Conservation (phyloP, 2,888 invertebrate species). For the Nomada fucata region DNA sequence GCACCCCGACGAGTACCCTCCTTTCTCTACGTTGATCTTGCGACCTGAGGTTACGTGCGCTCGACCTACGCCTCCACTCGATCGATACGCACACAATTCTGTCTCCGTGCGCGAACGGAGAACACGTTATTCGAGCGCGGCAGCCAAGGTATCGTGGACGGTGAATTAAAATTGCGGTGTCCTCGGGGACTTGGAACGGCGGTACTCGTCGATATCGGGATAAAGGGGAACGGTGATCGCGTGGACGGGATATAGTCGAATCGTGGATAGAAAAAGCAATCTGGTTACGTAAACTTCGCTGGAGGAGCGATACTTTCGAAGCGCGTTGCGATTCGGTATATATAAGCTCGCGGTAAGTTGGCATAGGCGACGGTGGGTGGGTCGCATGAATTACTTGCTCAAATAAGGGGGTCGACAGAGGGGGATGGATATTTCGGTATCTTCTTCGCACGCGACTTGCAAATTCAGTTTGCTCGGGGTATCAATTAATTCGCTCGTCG, state of each 20-base stretch:
- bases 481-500: background rate
- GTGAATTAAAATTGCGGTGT: background rate
- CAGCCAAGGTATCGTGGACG: background rate
- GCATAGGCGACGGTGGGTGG: background rate
- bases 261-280: background rate
- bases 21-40: conserved; percentile 50
- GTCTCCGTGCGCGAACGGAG: background rate
- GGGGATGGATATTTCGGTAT: background rate
- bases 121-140: background rate
- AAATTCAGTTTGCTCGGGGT: background rate
- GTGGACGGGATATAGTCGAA: background rate
- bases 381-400: background rate
- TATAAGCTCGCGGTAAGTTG: background rate
- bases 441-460: background rate
- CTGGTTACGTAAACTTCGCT: background rate
- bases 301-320: background rate
- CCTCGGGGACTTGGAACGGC: background rate
- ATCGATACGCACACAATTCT: conserved; percentile 51
- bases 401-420: background rate
- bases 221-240: background rate
- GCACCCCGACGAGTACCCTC: conserved; percentile 33
- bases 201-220: background rate
- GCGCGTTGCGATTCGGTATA: background rate
- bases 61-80: conserved; percentile 55
- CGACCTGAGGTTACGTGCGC: conserved; percentile 55